Base-by-base conservation (phyloP, 2,797 vertebrate species). In the Enteromius viviparus region DNA sequence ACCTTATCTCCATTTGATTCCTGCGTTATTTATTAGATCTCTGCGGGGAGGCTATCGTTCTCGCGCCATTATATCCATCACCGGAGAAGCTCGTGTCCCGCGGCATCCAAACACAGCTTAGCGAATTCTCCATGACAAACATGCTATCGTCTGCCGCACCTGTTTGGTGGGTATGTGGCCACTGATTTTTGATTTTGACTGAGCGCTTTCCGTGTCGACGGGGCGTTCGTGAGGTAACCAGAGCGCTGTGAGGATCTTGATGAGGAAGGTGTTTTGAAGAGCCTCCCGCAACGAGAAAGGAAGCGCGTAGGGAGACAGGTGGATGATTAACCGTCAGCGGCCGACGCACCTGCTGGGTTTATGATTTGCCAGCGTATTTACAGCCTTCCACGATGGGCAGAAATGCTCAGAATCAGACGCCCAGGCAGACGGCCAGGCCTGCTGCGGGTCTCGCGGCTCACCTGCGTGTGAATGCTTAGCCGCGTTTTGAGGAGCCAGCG, bases 21-120 rank as follows among this genome's bases (percentile, higher is more conserved):
- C 81, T 40, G 65, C 55, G 60, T 89, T 86, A 88, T 87, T 90
- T 89, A 88, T 86, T 84, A 79, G 60, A 80, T 88, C 86, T 86
- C 34, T 47, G 77, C 47, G 26, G 75, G 45, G 84, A 87, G 86
- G 77, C 86, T 75, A 84, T 87, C 82, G 78, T 58, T 85, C 68
- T 65, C 74, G 19, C 37, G 72, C 78, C 80, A 70, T 88, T 83
- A 80, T 87, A 89, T 86, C 81, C 87, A 85, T 88, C 83, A 85
- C 51, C 6, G 19, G 65, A 21, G 76, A 37, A n/a, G 11, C 74
- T 77, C 40, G 55, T 53, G 78, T 82, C 82, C 40, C 14, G 29
- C 29, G 78, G 80, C 70, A 75, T 72, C 78, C 72, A 77, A 80
- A 77, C 81, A 71, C 42, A 23, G 29, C 62, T 65, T 65, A 19